phyloP scores from a whole-genome alignment of 2,797 vertebrate genomes.

The Myioborus miniatus region DNA sequence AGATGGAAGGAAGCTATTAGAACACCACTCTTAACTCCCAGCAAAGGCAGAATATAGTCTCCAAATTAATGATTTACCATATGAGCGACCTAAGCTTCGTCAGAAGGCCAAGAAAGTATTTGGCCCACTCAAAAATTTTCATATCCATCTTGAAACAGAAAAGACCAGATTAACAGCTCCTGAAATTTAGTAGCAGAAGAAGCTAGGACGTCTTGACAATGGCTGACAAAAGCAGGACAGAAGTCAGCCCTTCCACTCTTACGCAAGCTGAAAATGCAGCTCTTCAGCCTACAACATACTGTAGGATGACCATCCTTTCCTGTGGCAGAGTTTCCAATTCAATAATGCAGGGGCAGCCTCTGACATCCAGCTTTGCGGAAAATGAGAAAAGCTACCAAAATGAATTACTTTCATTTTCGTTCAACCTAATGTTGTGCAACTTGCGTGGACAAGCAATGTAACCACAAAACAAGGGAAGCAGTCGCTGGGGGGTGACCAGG shows the following conservation, averaged over 20 bases:
- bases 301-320: background rate
- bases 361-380: background rate
- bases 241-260: background rate
- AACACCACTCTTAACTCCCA: conserved; percentile 58
- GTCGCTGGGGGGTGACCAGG: background rate
- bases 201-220: conserved; percentile 1
- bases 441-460: background rate
- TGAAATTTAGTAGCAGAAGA: conserved; percentile 54
- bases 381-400: background rate
- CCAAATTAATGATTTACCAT: conserved; percentile 63
- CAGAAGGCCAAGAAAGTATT: conserved; percentile 66
- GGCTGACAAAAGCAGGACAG: conserved; percentile 1
- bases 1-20: conserved; percentile 65
- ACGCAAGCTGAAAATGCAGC: background rate
- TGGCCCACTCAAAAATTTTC: conserved; percentile 72
- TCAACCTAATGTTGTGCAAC: background rate
- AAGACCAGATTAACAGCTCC: conserved; percentile 60
- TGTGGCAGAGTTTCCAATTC: background rate
- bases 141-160: conserved; percentile 50
- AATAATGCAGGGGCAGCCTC: background rate
- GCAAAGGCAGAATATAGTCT: conserved; percentile 35
- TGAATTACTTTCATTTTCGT: background rate
- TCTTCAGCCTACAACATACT: background rate
- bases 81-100: conserved; percentile 43
- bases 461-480: background rate